Base-by-base conservation (phyloP, 2,797 vertebrate species). In the Florisuga fusca region DNA sequence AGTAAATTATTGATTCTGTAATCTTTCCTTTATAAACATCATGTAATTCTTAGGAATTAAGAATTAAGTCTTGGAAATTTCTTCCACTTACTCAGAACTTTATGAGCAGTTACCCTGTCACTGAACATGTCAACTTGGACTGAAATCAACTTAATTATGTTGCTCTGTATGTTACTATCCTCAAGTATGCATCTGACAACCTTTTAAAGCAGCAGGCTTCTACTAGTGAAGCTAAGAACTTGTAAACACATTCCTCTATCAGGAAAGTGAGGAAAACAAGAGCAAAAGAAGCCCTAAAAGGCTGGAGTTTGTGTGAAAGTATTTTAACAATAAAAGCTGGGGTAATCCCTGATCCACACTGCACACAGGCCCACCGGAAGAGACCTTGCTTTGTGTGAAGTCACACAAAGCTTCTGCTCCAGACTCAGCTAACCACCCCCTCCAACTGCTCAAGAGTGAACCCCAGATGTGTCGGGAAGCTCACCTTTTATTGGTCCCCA, bases 331-430 rank as follows among this genome's bases (percentile, higher is more conserved):
- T 33, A 61, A 2, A 5, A 15, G 14, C 8, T 26, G 17, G 15
- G 81, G 23, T 25, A n/a, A 10, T 34, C 22, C 12, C 31, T 33
- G 7, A 20, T 86, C 21, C 53, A 31, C 27, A 27, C 12, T 21
- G 15, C 4, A 1, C 10, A 29, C 2, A 12, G 34, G 19, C 1
- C 13, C 8, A 9, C 21, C 2, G 15, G 22, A 22, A 23, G 15
- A 43, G 20, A 27, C 7, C 4, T 41, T 6, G 14, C 33, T 11
- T 34, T 13, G 3, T 1, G 10, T 7, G 9, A 8, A 9, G 20
- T 5, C 38, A 23, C 18, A 8, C 41, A n/a, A 26, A 31, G 22
- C 8, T 75, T 34, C 45, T n/a, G n/a, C n/a, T n/a, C n/a, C n/a
- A n/a, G n/a, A n/a, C n/a, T n/a, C n/a, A n/a, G n/a, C n/a, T n/a